Evolutionary conservation across 2,888 invertebrate species (phyloP), one percentile per base, ranked within the genome.

Genomic region (Chloroclysta siterata): DNA sequence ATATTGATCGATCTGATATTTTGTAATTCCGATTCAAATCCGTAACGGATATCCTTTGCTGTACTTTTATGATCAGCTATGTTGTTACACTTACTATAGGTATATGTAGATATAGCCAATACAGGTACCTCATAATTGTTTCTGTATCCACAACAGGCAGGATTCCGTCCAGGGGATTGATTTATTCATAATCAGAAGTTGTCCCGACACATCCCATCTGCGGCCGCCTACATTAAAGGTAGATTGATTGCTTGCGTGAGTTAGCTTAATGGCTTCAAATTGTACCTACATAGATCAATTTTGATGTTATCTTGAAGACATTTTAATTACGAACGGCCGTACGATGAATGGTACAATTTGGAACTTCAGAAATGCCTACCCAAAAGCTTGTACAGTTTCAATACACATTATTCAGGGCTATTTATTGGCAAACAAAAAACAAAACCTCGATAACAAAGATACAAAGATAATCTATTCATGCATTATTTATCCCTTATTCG

Each of bases 1-100:
- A 82, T 84, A 85, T 84, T 86, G 84, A 87, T 81, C 81, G 85
- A 87, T 87, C 80, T 77, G 69, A 69, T 69, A 66, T 64, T 63
- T 68, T 67, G 63, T 69, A 65, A 63, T 56, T 60, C 33, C 57
- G 36, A 64, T 60, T 61, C 65, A 60, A 51, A 15, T 50, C 5
- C 15, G 11, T 36, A 14, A 39, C 11, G 11, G 0, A 8, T 33
- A 1, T 33, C 33, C 33, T 33, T 33, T 33, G 33, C 6, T 33
- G 33, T 3, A 8, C 5, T 8, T 33, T 33, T 6, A 33, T 33
- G 22, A 22, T 33, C 6, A 33, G 7, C 8, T 33, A 33, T 33
- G 33, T 5, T 33, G 33, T 33, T 33, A 33, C n/a, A 42, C 14
- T 15, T 14, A 44, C 15, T 15, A 8, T 15, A n/a, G n/a, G n/a